These are phyloP conservation scores for Podotricha telesiphe DNA, from an alignment of 2,888 invertebrate species.

Conservation along the genomic window DNA sequence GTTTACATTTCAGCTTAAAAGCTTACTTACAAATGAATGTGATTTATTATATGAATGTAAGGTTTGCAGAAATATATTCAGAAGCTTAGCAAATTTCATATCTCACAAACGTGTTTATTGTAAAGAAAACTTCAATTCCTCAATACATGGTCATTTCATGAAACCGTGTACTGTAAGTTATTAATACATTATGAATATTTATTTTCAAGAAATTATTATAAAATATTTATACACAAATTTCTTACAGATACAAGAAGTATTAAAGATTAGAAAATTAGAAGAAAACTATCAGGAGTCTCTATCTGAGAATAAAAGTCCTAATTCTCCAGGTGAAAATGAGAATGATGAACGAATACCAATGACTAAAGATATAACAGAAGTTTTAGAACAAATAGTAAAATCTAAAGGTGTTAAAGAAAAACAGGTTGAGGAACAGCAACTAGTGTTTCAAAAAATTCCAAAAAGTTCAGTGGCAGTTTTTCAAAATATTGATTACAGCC, in stretches of 20 bases:
- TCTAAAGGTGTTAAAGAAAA: constrained; percentile 56
- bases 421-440: constrained; percentile 54
- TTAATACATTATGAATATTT: constrained; percentile 22
- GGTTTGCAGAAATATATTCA: constrained; percentile 92
- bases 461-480: constrained; percentile 85
- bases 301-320: constrained; percentile 53
- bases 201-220: not conserved
- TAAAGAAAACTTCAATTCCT: constrained; percentile 80
- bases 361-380: constrained; percentile 81
- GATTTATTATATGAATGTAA: constrained; percentile 95
- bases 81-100: constrained; percentile 94
- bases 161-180: constrained; percentile 74
- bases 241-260: constrained; percentile 70
- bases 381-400: constrained; percentile 79
- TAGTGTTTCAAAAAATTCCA: constrained; percentile 82
- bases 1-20: constrained; percentile 84
- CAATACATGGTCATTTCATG: constrained; percentile 72
- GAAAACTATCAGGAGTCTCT: constrained; percentile 71
- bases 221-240: not conserved
- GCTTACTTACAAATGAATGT: constrained; percentile 91
- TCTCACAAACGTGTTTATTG: constrained; percentile 95
- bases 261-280: constrained; percentile 78
- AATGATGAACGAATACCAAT: constrained; percentile 67
- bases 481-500: constrained; percentile 79
- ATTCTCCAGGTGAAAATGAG: constrained; percentile 50